Evolutionary conservation across 2,888 invertebrate species (phyloP).

Genomic region (Andrena marginata): DNA sequence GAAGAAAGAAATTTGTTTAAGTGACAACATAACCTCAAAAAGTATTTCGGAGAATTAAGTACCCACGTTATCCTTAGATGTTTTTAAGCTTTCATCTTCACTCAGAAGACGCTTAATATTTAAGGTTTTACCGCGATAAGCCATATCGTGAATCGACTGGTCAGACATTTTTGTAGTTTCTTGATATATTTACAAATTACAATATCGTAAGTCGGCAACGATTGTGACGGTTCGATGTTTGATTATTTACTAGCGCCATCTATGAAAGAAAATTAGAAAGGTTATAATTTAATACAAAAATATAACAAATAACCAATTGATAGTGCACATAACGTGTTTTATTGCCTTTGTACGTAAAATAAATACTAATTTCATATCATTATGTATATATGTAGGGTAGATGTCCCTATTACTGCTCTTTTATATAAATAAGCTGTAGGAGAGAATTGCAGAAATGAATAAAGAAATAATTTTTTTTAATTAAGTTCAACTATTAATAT

Average conservation of each 20-base stretch:
- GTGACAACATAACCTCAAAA: conserved; percentile 40
- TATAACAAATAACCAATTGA: too few relatives aligned
- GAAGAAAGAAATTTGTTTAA: conserved; percentile 72
- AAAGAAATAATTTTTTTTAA: too few relatives aligned
- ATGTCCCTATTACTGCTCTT: too few relatives aligned
- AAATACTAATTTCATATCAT: too few relatives aligned
- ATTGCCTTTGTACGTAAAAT: too few relatives aligned
- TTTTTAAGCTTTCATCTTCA: conserved; percentile 86
- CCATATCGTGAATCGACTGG: conserved; percentile 86
- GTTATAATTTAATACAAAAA: too few relatives aligned
- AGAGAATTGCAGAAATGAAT: too few relatives aligned
- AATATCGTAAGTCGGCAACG: neutral
- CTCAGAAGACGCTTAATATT: conserved; percentile 88
- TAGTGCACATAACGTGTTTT: too few relatives aligned
- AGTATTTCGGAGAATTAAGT: conserved; percentile 15
- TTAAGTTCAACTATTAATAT: too few relatives aligned
- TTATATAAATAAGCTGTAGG: too few relatives aligned
- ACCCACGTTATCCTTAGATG: conserved; percentile 86
- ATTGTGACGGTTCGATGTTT: neutral
- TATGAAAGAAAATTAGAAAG: too few relatives aligned
- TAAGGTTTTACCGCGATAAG: conserved; percentile 90
- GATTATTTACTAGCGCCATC: neutral
- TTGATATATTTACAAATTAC: neutral
- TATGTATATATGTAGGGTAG: too few relatives aligned
- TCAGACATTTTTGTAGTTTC: conserved; percentile 25